Evolutionary conservation across 2,797 vertebrate species (phyloP), one percentile per base, ranked within the genome.

Genomic region (Dromococcyx pavoninus): DNA sequence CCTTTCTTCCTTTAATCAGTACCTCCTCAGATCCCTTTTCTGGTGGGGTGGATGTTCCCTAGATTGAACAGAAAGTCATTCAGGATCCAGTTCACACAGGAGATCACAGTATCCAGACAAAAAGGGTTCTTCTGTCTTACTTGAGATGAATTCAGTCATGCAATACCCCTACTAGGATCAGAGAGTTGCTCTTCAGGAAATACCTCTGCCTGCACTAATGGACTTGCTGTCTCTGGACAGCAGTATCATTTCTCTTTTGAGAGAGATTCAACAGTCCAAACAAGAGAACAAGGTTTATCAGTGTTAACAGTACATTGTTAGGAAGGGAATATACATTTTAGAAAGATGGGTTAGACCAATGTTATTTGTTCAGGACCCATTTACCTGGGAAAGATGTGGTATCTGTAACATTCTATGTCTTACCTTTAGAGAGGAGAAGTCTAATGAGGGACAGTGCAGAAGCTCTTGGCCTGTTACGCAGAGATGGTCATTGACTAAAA

Each of bases 161-260:
- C 41, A 88, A 84, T 78, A 83, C 0, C 13, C 56, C 19, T 57
- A 50, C 51, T 41, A 94, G 80, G 76, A 72, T 65, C 65, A 75
- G 41, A 37, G 11, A 86, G 58, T 21, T 89, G 79, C 64, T 78
- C 44, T 91, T 90, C 57, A 88, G 73, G 86, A 84, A 93, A 88
- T 69, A 10, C 32, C 14, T 61, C 65, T 71, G 69, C n/a, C 48
- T 46, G 28, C 0, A 0, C 8, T 39, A 30, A 80, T 0, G 0
- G 17, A 43, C 28, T 46, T 0, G 0, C 21, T 50, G 41, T 46
- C 44, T 67, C 50, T 6, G 0, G 21, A 43, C 44, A 69, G 53
- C 79, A 53, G 44, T 16, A 83, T 4, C 25, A n/a, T 83, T 84
- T 86, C 53, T 74, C 10, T 77, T 88, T 72, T 66, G 69, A 66